Evolutionary conservation across 2,797 vertebrate genomes (phyloP).

Genomic region (Liparis tanakae): DNA sequence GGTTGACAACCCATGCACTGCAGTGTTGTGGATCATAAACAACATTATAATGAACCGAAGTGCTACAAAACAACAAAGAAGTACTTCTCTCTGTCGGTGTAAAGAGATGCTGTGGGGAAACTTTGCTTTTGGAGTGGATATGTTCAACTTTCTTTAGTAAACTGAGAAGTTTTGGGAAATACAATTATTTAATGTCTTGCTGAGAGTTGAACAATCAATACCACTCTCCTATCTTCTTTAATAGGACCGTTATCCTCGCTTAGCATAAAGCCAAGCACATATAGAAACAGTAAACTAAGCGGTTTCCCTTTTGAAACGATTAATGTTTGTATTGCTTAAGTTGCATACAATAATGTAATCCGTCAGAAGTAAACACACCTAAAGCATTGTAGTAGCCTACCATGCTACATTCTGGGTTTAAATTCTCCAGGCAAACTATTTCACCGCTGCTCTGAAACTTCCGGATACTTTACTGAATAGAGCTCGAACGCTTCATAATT

Average conservation of each 20-base stretch:
- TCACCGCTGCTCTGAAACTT: no score
- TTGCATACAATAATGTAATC: no score
- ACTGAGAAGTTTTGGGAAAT: not conserved
- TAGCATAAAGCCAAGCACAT: not conserved
- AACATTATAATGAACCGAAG: constrained; percentile 67
- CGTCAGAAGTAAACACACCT: no score
- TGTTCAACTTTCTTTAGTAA: constrained; percentile 7
- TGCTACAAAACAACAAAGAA: constrained; percentile 50
- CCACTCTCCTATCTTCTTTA: not conserved
- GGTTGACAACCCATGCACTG: constrained; percentile 46
- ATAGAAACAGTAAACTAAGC: not conserved
- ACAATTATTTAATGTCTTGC: not conserved
- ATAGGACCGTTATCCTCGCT: not conserved
- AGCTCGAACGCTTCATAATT: no score
- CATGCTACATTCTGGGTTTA: no score
- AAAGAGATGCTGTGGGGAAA: not conserved
- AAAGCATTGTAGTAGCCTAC: no score
- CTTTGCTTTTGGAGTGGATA: constrained; percentile 8
- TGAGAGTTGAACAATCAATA: not conserved
- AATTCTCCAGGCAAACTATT: no score
- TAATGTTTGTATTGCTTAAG: no score
- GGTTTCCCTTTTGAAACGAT: no score
- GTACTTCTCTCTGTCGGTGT: constrained; percentile 19
- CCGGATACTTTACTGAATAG: no score
- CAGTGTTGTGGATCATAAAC: constrained; percentile 53